These are phyloP conservation scores for Apamea epomidion DNA, from an alignment of 2,888 invertebrate species.

Conservation along the genomic window DNA sequence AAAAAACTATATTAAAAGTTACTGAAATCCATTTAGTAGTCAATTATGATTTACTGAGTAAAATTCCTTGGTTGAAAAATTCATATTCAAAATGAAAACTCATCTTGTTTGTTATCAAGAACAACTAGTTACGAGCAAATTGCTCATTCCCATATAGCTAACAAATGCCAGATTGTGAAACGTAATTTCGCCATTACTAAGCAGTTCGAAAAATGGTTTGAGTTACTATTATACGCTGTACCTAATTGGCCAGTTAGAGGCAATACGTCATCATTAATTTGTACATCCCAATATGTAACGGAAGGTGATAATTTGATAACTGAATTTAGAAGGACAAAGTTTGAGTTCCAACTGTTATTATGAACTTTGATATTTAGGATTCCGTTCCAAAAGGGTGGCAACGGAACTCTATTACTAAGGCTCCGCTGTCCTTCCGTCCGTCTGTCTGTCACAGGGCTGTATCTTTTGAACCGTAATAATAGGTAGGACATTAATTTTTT, in stretches of 20 bases:
- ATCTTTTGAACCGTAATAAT: too few relatives aligned
- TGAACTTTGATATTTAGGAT: not conserved
- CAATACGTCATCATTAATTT: conserved; percentile 21
- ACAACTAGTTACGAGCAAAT: not conserved
- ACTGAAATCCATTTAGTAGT: too few relatives aligned
- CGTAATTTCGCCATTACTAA: conserved; percentile 8
- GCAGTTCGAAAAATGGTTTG: conserved; percentile 22
- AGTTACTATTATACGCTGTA: conserved; percentile 22
- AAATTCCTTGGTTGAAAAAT: not conserved
- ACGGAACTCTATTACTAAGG: not conserved
- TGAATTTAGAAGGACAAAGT: conserved; percentile 15
- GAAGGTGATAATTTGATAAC: conserved; percentile 21
- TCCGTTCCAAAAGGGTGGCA: too few relatives aligned
- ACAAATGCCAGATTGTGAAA: not conserved
- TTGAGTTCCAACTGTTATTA: not conserved
- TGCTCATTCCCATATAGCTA: not conserved
- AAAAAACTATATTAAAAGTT: too few relatives aligned
- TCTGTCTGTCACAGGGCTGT: too few relatives aligned
- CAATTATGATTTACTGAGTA: not conserved
- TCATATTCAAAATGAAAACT: not conserved
- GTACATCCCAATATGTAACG: not conserved
- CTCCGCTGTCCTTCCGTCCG: not conserved
- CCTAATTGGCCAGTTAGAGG: conserved; percentile 36
- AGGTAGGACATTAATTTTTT: too few relatives aligned
- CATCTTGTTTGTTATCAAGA: not conserved